Evolutionary conservation across 2,888 invertebrate species (phyloP), one percentile per base, ranked within the genome.

Genomic region (Drosophila lutescens): DNA sequence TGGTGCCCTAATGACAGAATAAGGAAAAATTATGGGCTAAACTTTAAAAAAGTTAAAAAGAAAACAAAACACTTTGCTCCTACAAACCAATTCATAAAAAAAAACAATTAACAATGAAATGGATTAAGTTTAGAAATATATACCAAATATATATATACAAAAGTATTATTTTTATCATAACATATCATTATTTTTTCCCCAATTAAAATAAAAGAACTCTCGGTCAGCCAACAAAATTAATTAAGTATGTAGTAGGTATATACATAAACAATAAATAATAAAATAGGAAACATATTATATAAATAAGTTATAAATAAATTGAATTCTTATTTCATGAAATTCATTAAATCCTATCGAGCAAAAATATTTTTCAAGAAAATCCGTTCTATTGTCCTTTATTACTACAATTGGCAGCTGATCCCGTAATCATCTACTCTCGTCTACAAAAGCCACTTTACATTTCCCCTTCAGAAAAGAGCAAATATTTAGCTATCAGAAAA

Each of bases 401-500:
- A 7, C 17, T 15, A 7, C 13, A 30, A 49, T 9, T 23, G n/a
- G 10, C 17, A 34, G 2, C 13, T 62, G 9, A 62, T 62, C 17
- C 12, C 9, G 41, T 34, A 62, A 49, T 41, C 47, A 34, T 49
- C 26, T 10, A 1, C 34, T 34, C 34, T 10, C 2, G 47, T 49
- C n/a, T 26, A 23, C 62, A 26, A 41, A 41, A 46, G 10, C 17
- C 62, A 34, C 41, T 62, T 61, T 47, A 36, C 32, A 30, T 47
- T 49, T 41, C 12, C 12, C 12, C 17, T 41, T 10, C 10, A 13
- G 9, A 17, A 41, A 17, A 49, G 32, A 43, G 59, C 36, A 36
- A 58, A 58, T 58, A 58, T 44, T 58, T 58, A 36, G 43, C 23
- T 34, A 4, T 40, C 46, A 26, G 34, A 61, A 34, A 50, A 63